Percentiles rank a stretch among this genome's conserved stretches.
Evolutionary conservation across 23 tunicate species (phyloP).

Genomic region (Diplosoma virens): DNA sequence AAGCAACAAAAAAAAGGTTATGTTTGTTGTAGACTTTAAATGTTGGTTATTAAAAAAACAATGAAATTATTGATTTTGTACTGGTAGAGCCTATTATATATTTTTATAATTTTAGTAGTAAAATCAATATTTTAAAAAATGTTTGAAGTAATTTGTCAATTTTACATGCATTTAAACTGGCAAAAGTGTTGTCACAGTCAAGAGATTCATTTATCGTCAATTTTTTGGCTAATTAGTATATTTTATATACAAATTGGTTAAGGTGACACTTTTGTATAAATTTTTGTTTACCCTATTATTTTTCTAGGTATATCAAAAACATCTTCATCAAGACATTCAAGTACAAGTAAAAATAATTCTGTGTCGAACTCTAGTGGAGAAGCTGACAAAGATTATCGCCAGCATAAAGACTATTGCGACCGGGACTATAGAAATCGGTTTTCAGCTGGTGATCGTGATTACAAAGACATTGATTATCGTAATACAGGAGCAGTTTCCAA

Average conservation of each 20-base stretch:
- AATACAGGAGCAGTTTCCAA: neutral
- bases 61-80: no score
- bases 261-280: neutral
- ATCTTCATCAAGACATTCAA: neutral
- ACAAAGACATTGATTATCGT: constrained; percentile 79
- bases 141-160: no score
- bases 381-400: constrained; percentile 48
- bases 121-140: no score
- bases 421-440: constrained; percentile 63
- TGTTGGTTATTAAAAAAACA: no score
- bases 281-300: neutral
- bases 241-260: neutral
- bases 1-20: no score
- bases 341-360: neutral
- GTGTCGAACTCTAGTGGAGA: neutral
- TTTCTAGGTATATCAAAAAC: constrained; percentile 5
- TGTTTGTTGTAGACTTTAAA: no score
- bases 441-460: constrained; percentile 55
- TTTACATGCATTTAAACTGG: no score
- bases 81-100: no score
- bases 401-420: constrained; percentile 40
- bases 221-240: no score
- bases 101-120: no score
- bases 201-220: no score
- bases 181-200: no score